Percentiles rank a stretch among this genome's conserved stretches.
phyloP scores from a whole-genome alignment of 2,888 invertebrate genomes.

The Steinernema carpocapsae region DNA sequence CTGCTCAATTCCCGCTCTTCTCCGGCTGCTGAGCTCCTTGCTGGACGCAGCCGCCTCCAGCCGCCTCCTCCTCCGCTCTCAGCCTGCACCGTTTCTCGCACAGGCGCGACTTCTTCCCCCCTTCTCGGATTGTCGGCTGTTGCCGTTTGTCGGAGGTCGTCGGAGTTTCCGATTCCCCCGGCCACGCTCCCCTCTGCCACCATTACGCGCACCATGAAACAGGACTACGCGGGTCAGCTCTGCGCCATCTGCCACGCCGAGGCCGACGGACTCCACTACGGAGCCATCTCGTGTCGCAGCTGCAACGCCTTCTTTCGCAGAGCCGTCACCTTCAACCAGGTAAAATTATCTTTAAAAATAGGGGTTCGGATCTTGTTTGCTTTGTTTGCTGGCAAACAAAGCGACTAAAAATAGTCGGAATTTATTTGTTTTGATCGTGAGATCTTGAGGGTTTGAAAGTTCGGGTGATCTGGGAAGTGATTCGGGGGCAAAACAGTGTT shows the following conservation, averaged over 20 bases:
- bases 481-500: too few relatives aligned
- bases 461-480: too few relatives aligned
- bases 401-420: too few relatives aligned
- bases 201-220: conserved; percentile 33
- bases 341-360: conserved; percentile 35
- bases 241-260: conserved; percentile 58
- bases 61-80: too few relatives aligned
- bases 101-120: too few relatives aligned
- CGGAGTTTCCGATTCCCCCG: background rate
- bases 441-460: too few relatives aligned
- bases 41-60: too few relatives aligned
- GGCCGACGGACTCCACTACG: conserved; percentile 65
- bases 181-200: background rate
- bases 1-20: conserved; percentile 3
- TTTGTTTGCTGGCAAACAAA: too few relatives aligned
- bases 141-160: background rate
- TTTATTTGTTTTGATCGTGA: too few relatives aligned
- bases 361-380: background rate
- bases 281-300: conserved; percentile 57
- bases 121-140: too few relatives aligned
- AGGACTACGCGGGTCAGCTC: conserved; percentile 26
- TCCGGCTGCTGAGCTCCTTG: too few relatives aligned
- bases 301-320: conserved; percentile 58
- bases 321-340: conserved; percentile 62
- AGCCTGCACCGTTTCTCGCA: too few relatives aligned